Percentiles rank a stretch among this genome's conserved stretches.
Conservation (phyloP, 1,140 invertebrate genomes). For the Branchinecta lynchi region DNA sequence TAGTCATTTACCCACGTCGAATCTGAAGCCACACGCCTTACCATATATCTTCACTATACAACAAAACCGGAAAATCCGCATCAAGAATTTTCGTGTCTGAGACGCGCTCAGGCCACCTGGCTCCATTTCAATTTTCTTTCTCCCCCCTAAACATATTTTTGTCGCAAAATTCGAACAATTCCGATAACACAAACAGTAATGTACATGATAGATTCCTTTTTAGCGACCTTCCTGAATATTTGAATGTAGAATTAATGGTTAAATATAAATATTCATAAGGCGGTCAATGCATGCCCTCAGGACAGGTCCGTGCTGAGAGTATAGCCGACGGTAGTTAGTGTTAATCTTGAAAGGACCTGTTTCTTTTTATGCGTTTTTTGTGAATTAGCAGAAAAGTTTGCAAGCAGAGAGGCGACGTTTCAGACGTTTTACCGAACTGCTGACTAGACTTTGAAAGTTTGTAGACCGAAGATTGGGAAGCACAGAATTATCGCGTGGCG, state of each 20-base stretch:
- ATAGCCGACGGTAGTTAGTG: too few relatives aligned
- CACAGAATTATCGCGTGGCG: too few relatives aligned
- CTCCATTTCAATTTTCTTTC: background rate
- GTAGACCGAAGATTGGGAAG: too few relatives aligned
- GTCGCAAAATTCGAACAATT: background rate
- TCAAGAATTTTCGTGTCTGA: slow-evolving; percentile 1
- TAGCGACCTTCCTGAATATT: background rate
- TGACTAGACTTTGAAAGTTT: too few relatives aligned
- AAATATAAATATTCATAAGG: slow-evolving; percentile 12
- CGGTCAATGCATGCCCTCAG: background rate
- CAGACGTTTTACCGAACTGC: too few relatives aligned
- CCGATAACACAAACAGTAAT: background rate
- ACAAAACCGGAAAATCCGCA: slow-evolving; percentile 8
- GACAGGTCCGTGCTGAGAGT: background rate
- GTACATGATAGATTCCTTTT: background rate
- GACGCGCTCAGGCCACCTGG: background rate
- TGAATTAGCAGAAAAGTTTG: too few relatives aligned
- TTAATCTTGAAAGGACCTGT: too few relatives aligned
- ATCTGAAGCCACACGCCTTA: slow-evolving; percentile 1
- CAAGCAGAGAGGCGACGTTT: too few relatives aligned
- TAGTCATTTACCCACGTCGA: slow-evolving; percentile 9
- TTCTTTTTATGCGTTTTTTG: too few relatives aligned
- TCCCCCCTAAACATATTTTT: background rate
- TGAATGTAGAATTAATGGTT: background rate
- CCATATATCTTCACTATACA: slow-evolving; percentile 7